Evolutionary conservation across 2,888 invertebrate genomes (phyloP), one percentile per base, ranked within the genome.

Genomic region (Coremacera marginata): DNA sequence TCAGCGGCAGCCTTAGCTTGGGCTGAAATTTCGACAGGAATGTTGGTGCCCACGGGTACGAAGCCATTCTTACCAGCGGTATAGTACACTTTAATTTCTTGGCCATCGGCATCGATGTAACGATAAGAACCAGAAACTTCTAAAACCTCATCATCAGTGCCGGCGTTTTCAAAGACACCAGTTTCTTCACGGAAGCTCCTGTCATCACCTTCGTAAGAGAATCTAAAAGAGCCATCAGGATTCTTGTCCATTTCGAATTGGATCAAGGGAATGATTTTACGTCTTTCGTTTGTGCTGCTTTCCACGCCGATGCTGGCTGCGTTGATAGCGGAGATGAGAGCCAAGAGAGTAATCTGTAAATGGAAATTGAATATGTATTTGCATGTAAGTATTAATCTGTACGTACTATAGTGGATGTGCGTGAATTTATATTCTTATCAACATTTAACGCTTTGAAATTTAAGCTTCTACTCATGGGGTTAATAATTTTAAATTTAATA

Each of bases 61-160:
- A 89, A 89, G 49, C 89, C 89, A 78, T 89, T 87, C 70, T 84
- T 84, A 80, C 89, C 89, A 3, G 89, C 89, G 0, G 89, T 89
- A 60, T 89, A 89, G 76, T 82, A 83, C 0, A 89, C 89, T 72
- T 86, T 86, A 4, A 89, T 81, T 7, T 79, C 78, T 68, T 85
- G 82, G 9, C 87, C 88, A 49, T 87, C 83, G 73, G 86, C 86
- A 80, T 89, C 89, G 44, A 86, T 82, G 77, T 89, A 89, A 68
- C 87, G 86, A 78, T 89, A 89, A 1, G 86, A 87, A 37, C 89
- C 89, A 3, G 82, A 55, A 3, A 89, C 81, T 71, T 86, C 88
- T 5, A 89, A 77, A 0, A 83, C 79, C 62, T 87, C 87, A 0
- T 88, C 86, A 0, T 88, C 88, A 5, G 87, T 86, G 62, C 89